Evolutionary conservation across 1,140 invertebrate species (phyloP).

Genomic region (Ostrea edulis): DNA sequence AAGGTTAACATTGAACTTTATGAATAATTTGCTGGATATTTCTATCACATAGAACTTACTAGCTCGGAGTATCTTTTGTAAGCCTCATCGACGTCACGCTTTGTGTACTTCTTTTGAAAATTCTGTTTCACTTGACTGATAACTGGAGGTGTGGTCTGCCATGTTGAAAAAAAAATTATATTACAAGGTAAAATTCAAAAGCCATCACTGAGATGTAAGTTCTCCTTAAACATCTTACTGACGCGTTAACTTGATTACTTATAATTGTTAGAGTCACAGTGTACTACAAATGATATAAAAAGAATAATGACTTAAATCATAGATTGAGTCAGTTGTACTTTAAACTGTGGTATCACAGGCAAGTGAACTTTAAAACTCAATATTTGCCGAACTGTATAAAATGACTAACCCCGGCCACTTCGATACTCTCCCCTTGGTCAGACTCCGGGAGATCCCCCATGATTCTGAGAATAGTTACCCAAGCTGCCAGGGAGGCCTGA

Average conservation of each 20-base stretch:
- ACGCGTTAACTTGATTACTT: no score
- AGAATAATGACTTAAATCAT: no score
- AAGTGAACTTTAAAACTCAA: neutral
- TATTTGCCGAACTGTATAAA: neutral
- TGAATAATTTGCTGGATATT: neutral
- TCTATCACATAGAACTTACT: slow-evolving; percentile 55
- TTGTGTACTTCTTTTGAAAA: slow-evolving; percentile 69
- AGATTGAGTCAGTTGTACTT: no score
- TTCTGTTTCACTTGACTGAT: slow-evolving; percentile 59
- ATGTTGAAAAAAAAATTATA: neutral
- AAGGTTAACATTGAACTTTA: neutral
- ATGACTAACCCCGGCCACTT: slow-evolving; percentile 70
- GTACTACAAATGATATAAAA: no score
- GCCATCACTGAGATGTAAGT: no score
- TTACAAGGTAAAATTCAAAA: neutral
- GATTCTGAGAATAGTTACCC: slow-evolving; percentile 74
- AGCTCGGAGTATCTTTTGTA: slow-evolving; percentile 73
- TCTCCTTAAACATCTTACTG: no score
- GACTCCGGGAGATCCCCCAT: slow-evolving; percentile 75
- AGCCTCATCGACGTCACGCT: slow-evolving; percentile 75
- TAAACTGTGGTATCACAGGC: neutral
- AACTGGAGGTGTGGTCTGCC: slow-evolving; percentile 62
- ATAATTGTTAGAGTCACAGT: no score
- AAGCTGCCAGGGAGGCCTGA: slow-evolving; percentile 72
- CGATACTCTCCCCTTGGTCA: slow-evolving; percentile 58